Base-by-base conservation (phyloP, 2,888 invertebrate species). In the Onchidella celtica region DNA sequence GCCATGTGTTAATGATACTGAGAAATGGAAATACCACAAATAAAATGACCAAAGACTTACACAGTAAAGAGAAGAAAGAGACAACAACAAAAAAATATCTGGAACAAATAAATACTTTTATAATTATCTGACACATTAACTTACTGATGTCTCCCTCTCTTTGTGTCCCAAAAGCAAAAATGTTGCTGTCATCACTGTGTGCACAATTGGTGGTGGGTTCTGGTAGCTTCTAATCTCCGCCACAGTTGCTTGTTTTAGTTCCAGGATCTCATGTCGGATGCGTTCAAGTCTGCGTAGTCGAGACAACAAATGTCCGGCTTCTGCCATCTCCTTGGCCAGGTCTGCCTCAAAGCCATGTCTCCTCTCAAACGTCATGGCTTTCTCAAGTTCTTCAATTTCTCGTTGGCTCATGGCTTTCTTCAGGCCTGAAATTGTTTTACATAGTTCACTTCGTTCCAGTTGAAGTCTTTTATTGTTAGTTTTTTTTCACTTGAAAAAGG, bases 141-240 rank as follows among this genome's bases (percentile, higher is more conserved):
- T 36, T 83, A 92, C 92, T 91, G 91, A 90, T 6, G 91, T 92
- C 81, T 92, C 92, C 76, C 89, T 91, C 83, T 92, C 92, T 72
- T 86, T 87, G 78, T 89, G 90, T 0, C 92, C 92, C 29, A 92
- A 87, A 36, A 92, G 81, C 0, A 92, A 84, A 85, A 92, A 92
- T 4, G 92, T 92, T 6, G 89, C 91, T 0, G 90, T 92, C 92
- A 92, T 92, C 34, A 92, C 91, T 0, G 87, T 88, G 77, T 92
- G 92, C 4, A 92, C 92, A 17, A 90, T 87, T 6, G 83, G 74
- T 21, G 92, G 92, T 11, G 92, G 92, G 9, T 88, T 91, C 79
- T 88, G 88, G 84, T 92, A 92, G 84, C 92, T 92, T 65, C 91
- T 83, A 68, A 92, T 92, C 86, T 92, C 92, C 0, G 92, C 92